A percentile compares a stretch with the other conserved stretches of the same genome.
phyloP scores from a whole-genome alignment of 2,113 vertebrate species.

The Cinclus mexicanus region DNA sequence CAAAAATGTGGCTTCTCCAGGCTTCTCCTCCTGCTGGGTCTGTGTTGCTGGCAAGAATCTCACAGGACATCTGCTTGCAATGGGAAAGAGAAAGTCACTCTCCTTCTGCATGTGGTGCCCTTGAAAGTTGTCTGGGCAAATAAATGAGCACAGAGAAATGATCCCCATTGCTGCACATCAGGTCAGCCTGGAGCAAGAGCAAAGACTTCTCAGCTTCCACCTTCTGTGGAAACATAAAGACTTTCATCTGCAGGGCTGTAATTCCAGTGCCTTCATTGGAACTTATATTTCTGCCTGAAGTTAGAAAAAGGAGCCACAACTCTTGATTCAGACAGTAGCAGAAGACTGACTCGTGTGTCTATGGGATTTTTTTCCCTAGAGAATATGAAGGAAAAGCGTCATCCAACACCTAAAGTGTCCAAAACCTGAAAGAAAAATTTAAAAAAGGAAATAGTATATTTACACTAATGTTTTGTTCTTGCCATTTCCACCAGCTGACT shows the following conservation, averaged over 20 bases:
- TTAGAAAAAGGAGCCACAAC: not conserved
- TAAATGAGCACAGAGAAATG: not conserved
- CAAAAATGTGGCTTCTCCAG: not conserved
- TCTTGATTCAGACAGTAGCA: not conserved
- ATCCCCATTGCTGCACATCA: not conserved
- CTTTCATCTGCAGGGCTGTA: not conserved
- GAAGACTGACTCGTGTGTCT: accelerated
- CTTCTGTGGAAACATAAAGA: not conserved
- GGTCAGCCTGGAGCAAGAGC: not conserved
- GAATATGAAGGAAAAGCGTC: not conserved
- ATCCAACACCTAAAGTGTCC: not conserved
- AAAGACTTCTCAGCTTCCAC: not conserved
- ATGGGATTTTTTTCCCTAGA: not conserved
- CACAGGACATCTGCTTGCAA: not conserved
- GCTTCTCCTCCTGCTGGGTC: not conserved
- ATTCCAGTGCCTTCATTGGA: not conserved
- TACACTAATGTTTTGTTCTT: not conserved
- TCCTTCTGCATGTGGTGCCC: not conserved
- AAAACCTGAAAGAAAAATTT: not conserved
- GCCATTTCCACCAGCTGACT: not conserved
- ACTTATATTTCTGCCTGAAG: not conserved
- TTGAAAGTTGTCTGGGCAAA: not conserved
- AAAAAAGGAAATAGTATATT: not conserved
- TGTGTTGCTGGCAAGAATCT: not conserved
- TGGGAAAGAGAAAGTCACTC: not conserved